Evolutionary conservation across 2,113 vertebrate species (phyloP).

Genomic region (Tetrao urogallus): DNA sequence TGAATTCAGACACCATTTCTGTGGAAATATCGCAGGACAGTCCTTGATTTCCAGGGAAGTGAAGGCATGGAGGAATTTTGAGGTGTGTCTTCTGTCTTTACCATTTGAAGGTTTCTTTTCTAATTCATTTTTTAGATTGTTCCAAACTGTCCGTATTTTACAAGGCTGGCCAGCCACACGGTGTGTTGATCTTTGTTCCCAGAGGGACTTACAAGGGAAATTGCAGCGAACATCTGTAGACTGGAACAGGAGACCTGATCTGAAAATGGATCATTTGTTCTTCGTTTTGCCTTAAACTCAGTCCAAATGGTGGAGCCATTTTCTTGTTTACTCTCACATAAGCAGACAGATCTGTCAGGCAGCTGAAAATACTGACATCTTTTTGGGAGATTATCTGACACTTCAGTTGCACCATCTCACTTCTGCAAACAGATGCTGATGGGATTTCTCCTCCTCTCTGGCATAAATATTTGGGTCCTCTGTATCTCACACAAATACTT

Average conservation of each 20-base stretch:
- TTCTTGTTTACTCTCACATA: slow-evolving; percentile 33
- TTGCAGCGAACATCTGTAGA: neutral
- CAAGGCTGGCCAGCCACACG: neutral
- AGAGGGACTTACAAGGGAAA: neutral
- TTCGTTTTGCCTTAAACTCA: slow-evolving; percentile 46
- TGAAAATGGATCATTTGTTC: slow-evolving; percentile 12
- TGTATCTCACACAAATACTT: neutral
- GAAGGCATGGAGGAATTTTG: neutral
- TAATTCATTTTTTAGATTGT: neutral
- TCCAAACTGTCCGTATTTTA: neutral
- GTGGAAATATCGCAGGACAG: neutral
- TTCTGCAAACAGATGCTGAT: slow-evolving; percentile 27
- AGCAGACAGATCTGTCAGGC: slow-evolving; percentile 50
- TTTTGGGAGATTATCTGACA: slow-evolving; percentile 54
- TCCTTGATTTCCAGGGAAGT: neutral
- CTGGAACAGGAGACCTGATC: neutral
- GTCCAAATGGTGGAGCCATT: slow-evolving; percentile 15
- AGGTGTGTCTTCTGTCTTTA: neutral
- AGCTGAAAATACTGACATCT: slow-evolving; percentile 54
- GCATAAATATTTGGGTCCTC: slow-evolving; percentile 38
- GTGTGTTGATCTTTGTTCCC: neutral
- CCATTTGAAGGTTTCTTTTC: neutral
- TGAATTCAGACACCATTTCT: neutral
- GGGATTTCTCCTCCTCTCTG: neutral
- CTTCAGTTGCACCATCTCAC: slow-evolving; percentile 29